A percentile compares a stretch with the other conserved stretches of the same genome.
phyloP scores from a whole-genome alignment of 2,888 invertebrate species.

The Eudemis profundana region DNA sequence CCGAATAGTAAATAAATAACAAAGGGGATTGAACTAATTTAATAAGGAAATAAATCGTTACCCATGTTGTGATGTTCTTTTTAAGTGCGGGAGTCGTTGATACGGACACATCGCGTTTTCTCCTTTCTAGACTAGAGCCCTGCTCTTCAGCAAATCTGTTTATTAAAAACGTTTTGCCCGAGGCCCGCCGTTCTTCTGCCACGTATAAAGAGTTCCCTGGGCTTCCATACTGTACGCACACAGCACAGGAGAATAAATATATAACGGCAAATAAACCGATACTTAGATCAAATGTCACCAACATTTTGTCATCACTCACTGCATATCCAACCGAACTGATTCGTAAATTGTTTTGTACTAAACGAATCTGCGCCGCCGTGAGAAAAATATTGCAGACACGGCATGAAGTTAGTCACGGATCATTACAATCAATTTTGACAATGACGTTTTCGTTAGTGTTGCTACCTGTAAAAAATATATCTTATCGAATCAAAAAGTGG shows the following conservation, averaged over 20 bases:
- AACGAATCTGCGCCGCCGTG: constrained; percentile 22
- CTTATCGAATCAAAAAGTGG: neutral
- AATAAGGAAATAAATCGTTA: constrained; percentile 71
- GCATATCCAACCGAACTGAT: constrained; percentile 41
- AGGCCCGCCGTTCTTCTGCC: constrained; percentile 58
- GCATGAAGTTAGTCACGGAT: constrained; percentile 32
- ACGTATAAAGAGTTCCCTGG: constrained; percentile 70
- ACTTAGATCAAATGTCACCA: constrained; percentile 69
- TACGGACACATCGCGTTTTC: constrained; percentile 70
- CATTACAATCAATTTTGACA: constrained; percentile 36
- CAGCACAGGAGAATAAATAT: constrained; percentile 63
- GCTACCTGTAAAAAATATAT: neutral
- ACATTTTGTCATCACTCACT: constrained; percentile 80
- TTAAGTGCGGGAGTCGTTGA: constrained; percentile 62
- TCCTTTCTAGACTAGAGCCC: constrained; percentile 60
- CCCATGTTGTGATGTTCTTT: constrained; percentile 82
- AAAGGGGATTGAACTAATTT: constrained; percentile 62
- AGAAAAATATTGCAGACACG: constrained; percentile 31
- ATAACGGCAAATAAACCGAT: constrained; percentile 64
- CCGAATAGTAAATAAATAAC: constrained; percentile 54
- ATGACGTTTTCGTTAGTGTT: constrained; percentile 25
- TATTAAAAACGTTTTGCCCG: constrained; percentile 66
- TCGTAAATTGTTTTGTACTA: constrained; percentile 40
- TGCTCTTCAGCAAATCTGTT: constrained; percentile 60
- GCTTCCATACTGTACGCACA: constrained; percentile 64